Conservation (phyloP, 2,888 invertebrate species). For the Bursaphelenchus okinawaensis region DNA sequence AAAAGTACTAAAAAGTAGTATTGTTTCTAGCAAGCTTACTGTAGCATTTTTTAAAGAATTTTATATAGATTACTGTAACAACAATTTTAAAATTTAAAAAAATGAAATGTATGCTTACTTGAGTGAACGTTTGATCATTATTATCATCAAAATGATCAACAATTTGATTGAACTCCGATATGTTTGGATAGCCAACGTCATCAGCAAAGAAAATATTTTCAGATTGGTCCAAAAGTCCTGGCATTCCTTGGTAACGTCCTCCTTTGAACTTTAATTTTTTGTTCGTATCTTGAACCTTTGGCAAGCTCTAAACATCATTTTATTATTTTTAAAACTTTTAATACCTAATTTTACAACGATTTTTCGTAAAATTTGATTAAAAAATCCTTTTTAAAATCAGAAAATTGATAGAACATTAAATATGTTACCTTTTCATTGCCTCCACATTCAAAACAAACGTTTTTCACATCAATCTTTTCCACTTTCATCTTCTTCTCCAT, state of each 20-base stretch:
- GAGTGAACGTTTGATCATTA: background rate
- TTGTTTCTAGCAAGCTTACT: background rate
- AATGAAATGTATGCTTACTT: background rate
- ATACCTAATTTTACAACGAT: too few species aligned
- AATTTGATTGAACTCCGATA: background rate
- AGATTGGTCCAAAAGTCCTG: background rate
- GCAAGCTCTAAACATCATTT: too few species aligned
- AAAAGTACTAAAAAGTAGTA: constrained; percentile 1
- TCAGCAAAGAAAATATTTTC: background rate
- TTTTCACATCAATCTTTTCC: background rate
- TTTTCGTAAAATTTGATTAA: too few species aligned
- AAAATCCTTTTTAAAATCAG: too few species aligned
- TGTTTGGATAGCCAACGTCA: background rate
- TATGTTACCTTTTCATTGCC: background rate
- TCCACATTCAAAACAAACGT: background rate
- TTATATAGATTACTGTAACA: background rate
- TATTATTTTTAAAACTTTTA: too few species aligned
- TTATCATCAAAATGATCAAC: background rate
- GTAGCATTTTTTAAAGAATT: background rate
- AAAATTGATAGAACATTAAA: too few species aligned
- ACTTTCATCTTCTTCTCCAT: background rate
- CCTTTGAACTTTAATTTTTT: background rate
- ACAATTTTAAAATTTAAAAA: background rate
- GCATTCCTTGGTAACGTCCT: background rate
- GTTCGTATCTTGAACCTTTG: too few species aligned